These are phyloP conservation scores for Bos javanicus DNA, from an alignment of 2,113 vertebrate species.

Conservation along the genomic window DNA sequence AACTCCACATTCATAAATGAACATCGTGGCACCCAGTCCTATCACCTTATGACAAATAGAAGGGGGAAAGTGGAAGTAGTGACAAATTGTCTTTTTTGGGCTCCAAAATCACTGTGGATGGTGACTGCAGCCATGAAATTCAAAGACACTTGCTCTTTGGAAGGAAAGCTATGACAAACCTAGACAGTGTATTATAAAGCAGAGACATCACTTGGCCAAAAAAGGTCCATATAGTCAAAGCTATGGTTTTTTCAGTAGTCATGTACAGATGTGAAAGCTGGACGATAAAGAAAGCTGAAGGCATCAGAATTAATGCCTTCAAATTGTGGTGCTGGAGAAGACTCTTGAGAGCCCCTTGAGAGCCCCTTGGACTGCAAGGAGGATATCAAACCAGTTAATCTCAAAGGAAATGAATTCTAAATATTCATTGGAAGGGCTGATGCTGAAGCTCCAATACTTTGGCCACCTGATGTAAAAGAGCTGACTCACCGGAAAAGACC, in stretches of 20 bases:
- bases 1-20: background rate
- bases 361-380: background rate
- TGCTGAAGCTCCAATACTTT: background rate
- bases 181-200: background rate
- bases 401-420: background rate
- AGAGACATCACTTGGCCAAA: background rate
- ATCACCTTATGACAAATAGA: background rate
- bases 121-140: background rate
- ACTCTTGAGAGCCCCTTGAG: background rate
- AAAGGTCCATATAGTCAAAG: background rate
- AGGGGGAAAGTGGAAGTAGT: background rate
- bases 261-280: background rate
- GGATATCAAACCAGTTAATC: background rate
- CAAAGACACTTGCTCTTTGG: background rate
- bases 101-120: background rate
- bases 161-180: background rate
- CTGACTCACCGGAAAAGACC: background rate
- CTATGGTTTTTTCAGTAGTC: background rate
- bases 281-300: background rate
- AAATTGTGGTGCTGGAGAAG: background rate
- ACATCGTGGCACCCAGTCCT: background rate
- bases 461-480: background rate
- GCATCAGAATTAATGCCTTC: background rate
- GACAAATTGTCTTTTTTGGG: background rate
- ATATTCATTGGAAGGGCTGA: background rate